Evolutionary conservation across 2,888 invertebrate species (phyloP).

Genomic region (Antheraea yamamai): DNA sequence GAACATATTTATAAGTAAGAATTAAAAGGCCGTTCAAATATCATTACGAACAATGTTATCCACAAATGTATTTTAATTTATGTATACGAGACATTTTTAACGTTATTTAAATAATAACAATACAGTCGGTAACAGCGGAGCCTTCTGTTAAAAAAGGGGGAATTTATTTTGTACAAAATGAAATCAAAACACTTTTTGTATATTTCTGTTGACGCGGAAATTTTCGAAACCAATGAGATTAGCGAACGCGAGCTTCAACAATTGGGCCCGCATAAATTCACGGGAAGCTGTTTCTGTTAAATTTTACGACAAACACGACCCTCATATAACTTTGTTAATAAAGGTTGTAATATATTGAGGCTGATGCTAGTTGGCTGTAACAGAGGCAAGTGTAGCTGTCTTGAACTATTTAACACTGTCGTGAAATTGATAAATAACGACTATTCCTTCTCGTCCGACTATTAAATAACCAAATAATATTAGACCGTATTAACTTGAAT

Average conservation of each 20-base stretch:
- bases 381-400: slow-evolving; percentile 33
- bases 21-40: neutral
- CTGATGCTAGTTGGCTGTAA: slow-evolving; percentile 52
- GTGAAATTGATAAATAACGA: slow-evolving; percentile 32
- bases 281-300: slow-evolving; percentile 70
- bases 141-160: slow-evolving; percentile 3
- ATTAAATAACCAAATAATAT: neutral
- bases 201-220: slow-evolving; percentile 43
- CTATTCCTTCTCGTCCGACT: neutral
- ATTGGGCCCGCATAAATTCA: slow-evolving; percentile 69
- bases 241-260: slow-evolving; percentile 44
- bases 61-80: neutral
- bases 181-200: slow-evolving; percentile 39
- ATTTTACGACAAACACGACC: slow-evolving; percentile 75
- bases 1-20: neutral
- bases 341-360: slow-evolving; percentile 69
- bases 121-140: neutral
- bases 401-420: slow-evolving; percentile 40
- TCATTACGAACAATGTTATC: neutral
- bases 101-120: slow-evolving; percentile 3
- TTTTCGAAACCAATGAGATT: slow-evolving; percentile 51
- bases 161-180: slow-evolving; percentile 29
- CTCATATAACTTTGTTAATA: slow-evolving; percentile 79
- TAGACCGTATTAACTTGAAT: slow-evolving; percentile 2
- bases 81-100: neutral